A percentile compares a stretch with the other conserved stretches of the same genome.
These are phyloP conservation scores for Arctia plantaginis DNA, from an alignment of 2,888 invertebrate species.

Conservation along the genomic window DNA sequence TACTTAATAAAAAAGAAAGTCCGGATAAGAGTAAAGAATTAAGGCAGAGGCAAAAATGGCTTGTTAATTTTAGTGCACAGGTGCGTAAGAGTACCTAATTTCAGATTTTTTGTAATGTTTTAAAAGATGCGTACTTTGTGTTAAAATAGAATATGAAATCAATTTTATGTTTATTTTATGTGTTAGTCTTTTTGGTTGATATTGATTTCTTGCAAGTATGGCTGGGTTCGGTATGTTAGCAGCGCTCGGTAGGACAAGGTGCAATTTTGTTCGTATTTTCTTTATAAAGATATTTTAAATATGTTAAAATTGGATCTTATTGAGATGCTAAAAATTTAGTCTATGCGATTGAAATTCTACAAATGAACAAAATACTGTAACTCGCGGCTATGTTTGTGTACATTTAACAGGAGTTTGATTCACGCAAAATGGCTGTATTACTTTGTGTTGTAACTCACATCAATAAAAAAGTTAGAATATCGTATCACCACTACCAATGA, in stretches of 20 bases:
- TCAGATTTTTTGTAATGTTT: not conserved
- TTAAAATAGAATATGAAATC: too few relatives aligned
- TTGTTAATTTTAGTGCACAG: constrained; percentile 83
- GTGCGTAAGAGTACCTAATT: constrained; percentile 57
- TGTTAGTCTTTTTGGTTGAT: too few relatives aligned
- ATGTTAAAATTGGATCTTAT: too few relatives aligned
- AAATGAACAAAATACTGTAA: not conserved
- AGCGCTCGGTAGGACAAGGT: not conserved
- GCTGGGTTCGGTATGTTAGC: too few relatives aligned
- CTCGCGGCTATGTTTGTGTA: not conserved
- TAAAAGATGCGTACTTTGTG: not conserved
- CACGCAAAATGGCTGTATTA: not conserved
- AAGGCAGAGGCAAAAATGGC: constrained; percentile 78
- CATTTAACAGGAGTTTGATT: not conserved
- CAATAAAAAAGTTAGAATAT: too few relatives aligned
- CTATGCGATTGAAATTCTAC: not conserved
- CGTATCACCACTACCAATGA: not conserved
- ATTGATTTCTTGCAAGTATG: too few relatives aligned
- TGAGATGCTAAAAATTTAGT: not conserved
- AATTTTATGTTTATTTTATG: too few relatives aligned
- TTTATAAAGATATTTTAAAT: too few relatives aligned
- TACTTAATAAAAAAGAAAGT: constrained; percentile 56
- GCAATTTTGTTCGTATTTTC: not conserved
- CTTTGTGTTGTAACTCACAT: not conserved
- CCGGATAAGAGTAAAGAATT: constrained; percentile 67